A percentile compares a stretch with the other conserved stretches of the same genome.
Evolutionary conservation across 1,140 invertebrate genomes (phyloP).

Genomic region (Drosophila lini): DNA sequence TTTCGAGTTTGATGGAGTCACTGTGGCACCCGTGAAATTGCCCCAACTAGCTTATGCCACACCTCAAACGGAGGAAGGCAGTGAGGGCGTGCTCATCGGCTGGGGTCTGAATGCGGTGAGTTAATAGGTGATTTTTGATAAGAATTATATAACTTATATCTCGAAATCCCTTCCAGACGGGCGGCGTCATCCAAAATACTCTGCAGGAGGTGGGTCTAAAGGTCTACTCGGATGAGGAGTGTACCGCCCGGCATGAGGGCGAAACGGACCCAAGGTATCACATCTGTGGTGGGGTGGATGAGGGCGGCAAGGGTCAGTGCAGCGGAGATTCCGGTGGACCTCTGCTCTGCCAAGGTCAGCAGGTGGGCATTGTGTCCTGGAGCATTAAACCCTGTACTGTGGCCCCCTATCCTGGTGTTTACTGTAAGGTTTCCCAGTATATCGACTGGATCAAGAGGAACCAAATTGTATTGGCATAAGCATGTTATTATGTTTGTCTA

Average conservation of each 20-base stretch:
- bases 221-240: constrained; percentile 82
- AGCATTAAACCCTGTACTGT: constrained; percentile 84
- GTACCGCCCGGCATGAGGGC: constrained; percentile 56
- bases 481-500: not conserved
- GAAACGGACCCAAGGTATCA: constrained; percentile 63
- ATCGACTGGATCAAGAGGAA: constrained; percentile 83
- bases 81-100: constrained; percentile 65
- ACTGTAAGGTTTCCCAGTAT: constrained; percentile 84
- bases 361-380: constrained; percentile 85
- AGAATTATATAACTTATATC: not conserved
- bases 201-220: constrained; percentile 82
- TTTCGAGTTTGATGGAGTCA: constrained; percentile 60
- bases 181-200: constrained; percentile 65
- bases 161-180: constrained; percentile 59
- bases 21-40: constrained; percentile 61
- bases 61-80: constrained; percentile 63
- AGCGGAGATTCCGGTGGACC: constrained; percentile 85
- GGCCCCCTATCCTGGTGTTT: constrained; percentile 84
- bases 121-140: not conserved
- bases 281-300: constrained; percentile 84
- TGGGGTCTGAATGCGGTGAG: constrained; percentile 79
- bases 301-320: constrained; percentile 85
- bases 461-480: constrained; percentile 65
- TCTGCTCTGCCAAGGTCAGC: constrained; percentile 65
- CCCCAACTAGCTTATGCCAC: constrained; percentile 57